These are phyloP conservation scores for Trichogramma dendrolimi DNA, from an alignment of 2,888 invertebrate genomes.

Conservation along the genomic window DNA sequence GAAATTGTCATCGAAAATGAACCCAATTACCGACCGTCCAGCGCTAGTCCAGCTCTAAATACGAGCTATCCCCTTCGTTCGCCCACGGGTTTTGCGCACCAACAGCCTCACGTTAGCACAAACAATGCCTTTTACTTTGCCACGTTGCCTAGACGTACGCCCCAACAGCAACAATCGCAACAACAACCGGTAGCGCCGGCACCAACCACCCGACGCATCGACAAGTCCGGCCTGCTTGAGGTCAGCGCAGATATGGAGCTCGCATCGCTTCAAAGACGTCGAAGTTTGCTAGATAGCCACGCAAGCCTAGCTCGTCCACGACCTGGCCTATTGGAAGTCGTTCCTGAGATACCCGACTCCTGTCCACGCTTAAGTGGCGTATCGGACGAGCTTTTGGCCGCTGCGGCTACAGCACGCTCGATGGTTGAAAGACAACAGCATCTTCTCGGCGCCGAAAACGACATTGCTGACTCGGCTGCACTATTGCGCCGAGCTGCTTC, in stretches of 20 bases:
- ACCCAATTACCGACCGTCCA: constrained; percentile 29
- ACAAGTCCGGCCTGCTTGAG: constrained; percentile 46
- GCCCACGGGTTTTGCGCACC: constrained; percentile 18
- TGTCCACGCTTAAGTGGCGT: constrained; percentile 22
- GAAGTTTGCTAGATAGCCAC: constrained; percentile 25
- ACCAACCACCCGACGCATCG: constrained; percentile 39
- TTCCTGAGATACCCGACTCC: constrained; percentile 44
- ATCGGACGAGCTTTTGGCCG: constrained; percentile 26
- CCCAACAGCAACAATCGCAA: background rate
- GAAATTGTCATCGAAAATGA: constrained; percentile 49
- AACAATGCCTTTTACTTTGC: constrained; percentile 34
- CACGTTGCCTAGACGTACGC: constrained; percentile 33
- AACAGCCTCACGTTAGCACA: constrained; percentile 15
- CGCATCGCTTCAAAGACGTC: constrained; percentile 3
- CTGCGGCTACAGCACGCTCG: constrained; percentile 26
- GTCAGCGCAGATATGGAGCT: constrained; percentile 37
- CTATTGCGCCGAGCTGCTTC: background rate
- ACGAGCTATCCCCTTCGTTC: constrained; percentile 29
- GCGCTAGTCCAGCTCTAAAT: constrained; percentile 23
- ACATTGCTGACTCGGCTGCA: constrained; percentile 14
- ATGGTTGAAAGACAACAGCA: constrained; percentile 34
- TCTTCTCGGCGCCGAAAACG: constrained; percentile 35
- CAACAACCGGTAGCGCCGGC: constrained; percentile 26
- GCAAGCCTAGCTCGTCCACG: constrained; percentile 40
- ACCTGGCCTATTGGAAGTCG: constrained; percentile 43